Percentiles rank a stretch among this genome's conserved stretches.
Conservation (phyloP, 2,888 invertebrate species). For the Carterocephalus palaemon region DNA sequence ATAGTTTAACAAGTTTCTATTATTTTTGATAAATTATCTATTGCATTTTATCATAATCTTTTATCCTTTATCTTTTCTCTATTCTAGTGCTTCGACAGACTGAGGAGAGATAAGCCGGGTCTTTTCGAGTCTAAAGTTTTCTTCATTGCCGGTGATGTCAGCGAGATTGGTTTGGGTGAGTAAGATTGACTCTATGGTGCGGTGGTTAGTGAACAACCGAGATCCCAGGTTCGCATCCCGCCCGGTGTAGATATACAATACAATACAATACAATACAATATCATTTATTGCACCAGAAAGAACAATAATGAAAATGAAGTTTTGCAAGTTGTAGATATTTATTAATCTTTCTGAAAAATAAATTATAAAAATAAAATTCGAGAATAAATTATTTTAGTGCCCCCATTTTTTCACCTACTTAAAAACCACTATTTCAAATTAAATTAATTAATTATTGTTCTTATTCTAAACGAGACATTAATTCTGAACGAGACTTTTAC, state of each 20-base stretch:
- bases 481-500: no score
- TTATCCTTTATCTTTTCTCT: neutral
- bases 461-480: no score
- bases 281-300: no score
- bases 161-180: slow-evolving; percentile 76
- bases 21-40: neutral
- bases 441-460: no score
- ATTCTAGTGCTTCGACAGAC: slow-evolving; percentile 79
- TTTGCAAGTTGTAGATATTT: slow-evolving; percentile 81
- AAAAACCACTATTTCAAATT: no score
- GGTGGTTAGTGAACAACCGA: neutral
- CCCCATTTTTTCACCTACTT: no score
- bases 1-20: neutral
- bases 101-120: slow-evolving; percentile 77
- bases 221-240: neutral
- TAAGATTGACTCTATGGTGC: neutral
- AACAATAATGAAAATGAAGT: no score
- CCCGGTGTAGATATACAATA: slow-evolving; percentile 65
- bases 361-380: no score
- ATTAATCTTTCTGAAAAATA: slow-evolving; percentile 86
- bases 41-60: neutral
- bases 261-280: slow-evolving; percentile 65
- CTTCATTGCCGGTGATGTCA: slow-evolving; percentile 82
- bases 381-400: no score
- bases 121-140: slow-evolving; percentile 80